phyloP scores from a whole-genome alignment of 1,140 invertebrate genomes.

The Dolichoris vasculosae region DNA sequence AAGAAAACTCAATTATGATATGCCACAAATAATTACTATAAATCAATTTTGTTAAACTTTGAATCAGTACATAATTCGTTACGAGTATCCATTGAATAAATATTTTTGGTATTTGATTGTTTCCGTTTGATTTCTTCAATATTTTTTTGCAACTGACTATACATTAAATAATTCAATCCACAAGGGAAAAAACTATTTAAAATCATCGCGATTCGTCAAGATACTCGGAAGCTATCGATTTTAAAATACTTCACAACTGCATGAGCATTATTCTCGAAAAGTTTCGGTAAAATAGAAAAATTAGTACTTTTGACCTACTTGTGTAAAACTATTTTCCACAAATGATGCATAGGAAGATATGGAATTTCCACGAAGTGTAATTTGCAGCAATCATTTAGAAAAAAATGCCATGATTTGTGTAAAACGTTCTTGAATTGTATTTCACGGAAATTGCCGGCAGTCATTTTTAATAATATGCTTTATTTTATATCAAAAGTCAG shows the following conservation, averaged over 20 bases:
- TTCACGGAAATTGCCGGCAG: background rate
- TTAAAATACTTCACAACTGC: background rate
- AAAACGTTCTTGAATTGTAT: background rate
- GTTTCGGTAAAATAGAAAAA: slow-evolving; percentile 32
- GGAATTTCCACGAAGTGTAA: slow-evolving; percentile 23
- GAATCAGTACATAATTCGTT: too few species aligned
- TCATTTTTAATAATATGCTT: background rate
- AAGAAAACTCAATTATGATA: too few species aligned
- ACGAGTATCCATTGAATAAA: too few species aligned
- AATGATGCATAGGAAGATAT: background rate
- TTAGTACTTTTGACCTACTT: slow-evolving; percentile 38
- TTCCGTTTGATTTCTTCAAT: too few species aligned
- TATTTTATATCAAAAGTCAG: background rate
- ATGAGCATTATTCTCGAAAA: background rate
- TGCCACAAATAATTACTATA: too few species aligned
- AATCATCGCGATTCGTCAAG: background rate
- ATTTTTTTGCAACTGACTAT: too few species aligned
- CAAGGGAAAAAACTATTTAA: too few species aligned
- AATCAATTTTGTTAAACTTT: too few species aligned
- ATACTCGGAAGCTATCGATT: background rate
- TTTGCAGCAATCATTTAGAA: background rate
- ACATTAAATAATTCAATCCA: too few species aligned
- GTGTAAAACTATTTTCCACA: slow-evolving; percentile 5
- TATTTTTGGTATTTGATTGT: too few species aligned
- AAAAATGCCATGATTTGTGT: background rate